A percentile compares a stretch with the other conserved stretches of the same genome.
Conservation (phyloP, 2,113 vertebrate genomes). For the Patagioenas fasciata region DNA sequence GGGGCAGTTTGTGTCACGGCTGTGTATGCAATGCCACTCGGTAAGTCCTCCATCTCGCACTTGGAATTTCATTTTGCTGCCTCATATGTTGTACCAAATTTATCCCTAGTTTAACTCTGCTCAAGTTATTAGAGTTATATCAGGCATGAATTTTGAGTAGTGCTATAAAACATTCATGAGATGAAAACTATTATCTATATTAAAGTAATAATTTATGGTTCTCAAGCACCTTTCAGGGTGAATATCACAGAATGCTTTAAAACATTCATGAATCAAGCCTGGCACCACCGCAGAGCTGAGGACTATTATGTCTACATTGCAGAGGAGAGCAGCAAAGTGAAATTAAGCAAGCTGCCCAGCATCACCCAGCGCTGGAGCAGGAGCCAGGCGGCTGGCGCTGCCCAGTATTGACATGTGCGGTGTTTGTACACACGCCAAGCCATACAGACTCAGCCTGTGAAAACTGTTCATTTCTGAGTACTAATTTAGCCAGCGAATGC, state of each 20-base stretch:
- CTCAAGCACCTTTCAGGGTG: conserved; percentile 32
- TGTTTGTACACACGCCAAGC: background rate
- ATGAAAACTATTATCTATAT: conserved; percentile 51
- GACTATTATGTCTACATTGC: background rate
- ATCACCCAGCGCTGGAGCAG: background rate
- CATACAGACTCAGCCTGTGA: background rate
- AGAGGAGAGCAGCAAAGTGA: background rate
- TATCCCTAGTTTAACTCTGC: conserved; percentile 1
- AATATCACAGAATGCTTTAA: conserved; percentile 26
- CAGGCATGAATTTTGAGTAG: conserved; percentile 30
- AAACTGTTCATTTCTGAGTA: background rate
- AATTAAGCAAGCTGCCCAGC: background rate
- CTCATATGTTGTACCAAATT: background rate
- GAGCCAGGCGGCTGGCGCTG: rapidly evolving
- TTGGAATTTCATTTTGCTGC: background rate
- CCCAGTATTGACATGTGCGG: background rate
- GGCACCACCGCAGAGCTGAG: background rate
- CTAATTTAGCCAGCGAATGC: background rate
- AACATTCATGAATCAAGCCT: conserved; percentile 35
- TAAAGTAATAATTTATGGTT: conserved; percentile 59
- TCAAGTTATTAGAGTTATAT: conserved; percentile 37
- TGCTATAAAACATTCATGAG: conserved; percentile 52
- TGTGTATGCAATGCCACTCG: background rate
- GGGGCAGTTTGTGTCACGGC: background rate
- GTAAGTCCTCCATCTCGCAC: background rate